Evolutionary conservation across 1,140 invertebrate genomes (phyloP), one percentile per base, ranked within the genome.

Genomic region (Drosophila nannoptera): DNA sequence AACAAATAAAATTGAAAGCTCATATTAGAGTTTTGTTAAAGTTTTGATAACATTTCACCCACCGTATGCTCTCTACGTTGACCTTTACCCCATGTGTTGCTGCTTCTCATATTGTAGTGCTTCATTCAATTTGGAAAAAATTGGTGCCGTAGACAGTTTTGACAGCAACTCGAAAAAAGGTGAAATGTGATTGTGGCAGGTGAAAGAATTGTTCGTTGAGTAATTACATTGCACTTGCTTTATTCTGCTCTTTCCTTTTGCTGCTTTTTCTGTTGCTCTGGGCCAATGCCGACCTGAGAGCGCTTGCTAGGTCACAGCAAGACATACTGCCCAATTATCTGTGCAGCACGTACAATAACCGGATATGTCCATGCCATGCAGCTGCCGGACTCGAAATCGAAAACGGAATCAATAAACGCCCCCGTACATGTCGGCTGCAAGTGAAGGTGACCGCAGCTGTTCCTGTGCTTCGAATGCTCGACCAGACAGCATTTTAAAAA

Each of bases 281-380:
- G 73, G 38, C 50, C 14, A 33, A 55, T 69, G 38, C 45, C 33
- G 54, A 31, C 49, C 55, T 62, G 46, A 16, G 56, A 33, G 31
- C 73, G 36, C 12, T 61, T 52, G 45, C 5, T 45, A 58, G 40
- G 53, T 48, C 50, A 12, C n/a, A 52, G 9, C 40, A 60, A 53
- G 61, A 46, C 35, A 55, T 64, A 63, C 62, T 61, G 50, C 16
- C 38, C 67, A 73, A 80, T 77, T 74, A 84, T 80, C 73, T 73
- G 64, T 40, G 12, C 43, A 38, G 43, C 65, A 78, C 80, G 80
- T 73, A 68, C 69, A 73, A 59, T 69, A 67, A 71, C 81, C 80
- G 80, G 80, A 84, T 71, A 63, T 43, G 40, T 43, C n/a, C 14
- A 36, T 36, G 33, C 32, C 40, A 43, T 71, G 77, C 66, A 66